phyloP scores from a whole-genome alignment of 2,113 vertebrate genomes.

The Trematomus loennbergii region DNA sequence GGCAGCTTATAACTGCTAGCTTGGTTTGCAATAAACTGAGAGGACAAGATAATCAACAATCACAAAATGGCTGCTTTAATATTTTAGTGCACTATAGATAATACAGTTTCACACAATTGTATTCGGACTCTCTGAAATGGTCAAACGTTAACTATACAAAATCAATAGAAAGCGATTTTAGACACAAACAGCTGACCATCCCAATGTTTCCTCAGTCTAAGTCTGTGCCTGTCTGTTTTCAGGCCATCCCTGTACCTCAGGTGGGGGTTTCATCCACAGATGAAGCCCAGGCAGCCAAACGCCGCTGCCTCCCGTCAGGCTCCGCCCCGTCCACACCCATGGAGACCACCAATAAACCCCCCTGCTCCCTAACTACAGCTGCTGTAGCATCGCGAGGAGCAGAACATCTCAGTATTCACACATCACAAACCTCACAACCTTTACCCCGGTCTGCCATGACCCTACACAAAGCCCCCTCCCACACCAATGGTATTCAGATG shows the following conservation, averaged over 20 bases:
- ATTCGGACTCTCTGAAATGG: not conserved
- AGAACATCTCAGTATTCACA: slow-evolving; percentile 56
- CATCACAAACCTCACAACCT: slow-evolving; percentile 51
- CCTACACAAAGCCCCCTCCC: not conserved
- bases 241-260: slow-evolving; percentile 86
- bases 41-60: no score
- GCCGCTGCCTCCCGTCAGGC: slow-evolving; percentile 84
- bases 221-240: slow-evolving; percentile 29
- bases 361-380: not conserved
- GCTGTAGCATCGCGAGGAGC: slow-evolving; percentile 22
- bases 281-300: slow-evolving; percentile 89
- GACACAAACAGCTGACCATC: not conserved
- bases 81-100: not conserved
- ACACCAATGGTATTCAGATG: slow-evolving; percentile 14
- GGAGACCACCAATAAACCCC: slow-evolving; percentile 38
- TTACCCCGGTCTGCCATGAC: not conserved
- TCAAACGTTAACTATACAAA: not conserved
- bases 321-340: slow-evolving; percentile 21
- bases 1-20: no score
- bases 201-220: not conserved
- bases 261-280: slow-evolving; percentile 80
- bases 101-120: not conserved
- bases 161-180: not conserved
- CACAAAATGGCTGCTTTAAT: not conserved
- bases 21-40: no score